A percentile compares a stretch with the other conserved stretches of the same genome.
Conservation (phyloP, 2,888 invertebrate genomes). For the Calameuta filiformis region DNA sequence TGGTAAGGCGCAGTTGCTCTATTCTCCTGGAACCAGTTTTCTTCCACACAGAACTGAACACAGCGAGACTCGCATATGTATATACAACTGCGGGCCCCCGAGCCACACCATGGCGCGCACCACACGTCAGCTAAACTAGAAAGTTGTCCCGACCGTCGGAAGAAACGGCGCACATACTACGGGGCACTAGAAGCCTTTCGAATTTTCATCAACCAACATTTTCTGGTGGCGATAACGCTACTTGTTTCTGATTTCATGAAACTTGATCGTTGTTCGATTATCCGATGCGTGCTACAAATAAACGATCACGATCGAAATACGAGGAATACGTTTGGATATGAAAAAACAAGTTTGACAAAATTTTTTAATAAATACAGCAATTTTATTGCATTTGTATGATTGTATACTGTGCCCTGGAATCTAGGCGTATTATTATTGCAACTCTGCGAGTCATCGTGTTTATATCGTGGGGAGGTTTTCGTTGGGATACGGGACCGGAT, state of each 20-base stretch:
- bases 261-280: background rate
- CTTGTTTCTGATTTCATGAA: background rate
- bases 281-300: background rate
- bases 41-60: conserved; percentile 43
- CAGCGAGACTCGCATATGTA: conserved; percentile 14
- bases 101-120: conserved; percentile 30
- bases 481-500: background rate
- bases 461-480: background rate
- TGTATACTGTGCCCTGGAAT: background rate
- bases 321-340: background rate
- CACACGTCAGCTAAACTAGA: conserved; percentile 63
- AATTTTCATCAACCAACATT: conserved; percentile 52
- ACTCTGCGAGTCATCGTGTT: background rate
- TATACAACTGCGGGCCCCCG: conserved; percentile 8
- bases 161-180: conserved; percentile 42
- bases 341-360: background rate
- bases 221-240: background rate
- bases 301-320: background rate
- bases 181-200: conserved; percentile 58
- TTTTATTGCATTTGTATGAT: background rate
- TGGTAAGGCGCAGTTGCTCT: conserved; percentile 54
- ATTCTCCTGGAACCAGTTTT: conserved; percentile 65
- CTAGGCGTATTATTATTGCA: background rate
- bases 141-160: conserved; percentile 62
- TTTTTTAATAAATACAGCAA: background rate